Base-by-base conservation (phyloP, 2,113 vertebrate species). In the Actinemys pallida region DNA sequence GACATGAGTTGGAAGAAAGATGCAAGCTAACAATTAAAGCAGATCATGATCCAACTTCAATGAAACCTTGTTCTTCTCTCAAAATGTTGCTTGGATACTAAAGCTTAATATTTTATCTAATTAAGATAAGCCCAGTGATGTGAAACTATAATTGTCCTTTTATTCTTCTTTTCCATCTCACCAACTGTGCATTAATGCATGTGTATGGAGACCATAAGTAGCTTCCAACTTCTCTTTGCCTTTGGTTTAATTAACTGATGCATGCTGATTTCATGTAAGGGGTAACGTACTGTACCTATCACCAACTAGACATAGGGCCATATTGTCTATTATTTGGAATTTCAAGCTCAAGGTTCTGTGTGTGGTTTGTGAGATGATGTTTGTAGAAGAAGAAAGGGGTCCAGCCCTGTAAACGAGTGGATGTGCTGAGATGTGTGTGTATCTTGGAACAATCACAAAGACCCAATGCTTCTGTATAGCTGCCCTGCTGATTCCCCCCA, bases 101-200 rank as follows among this genome's bases (percentile, higher is more conserved):
- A 78, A 75, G 79, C 24, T 87, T 89, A 56, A 84, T 88, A 83
- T 10, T 35, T 3, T 81, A 69, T 69, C 45, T 80, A 45, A 53
- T 29, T 59, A 96, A 90, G 89, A 75, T 22, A 72, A 90, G 69
- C 53, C 27, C 62, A 79, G 11, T 52, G 4, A 79, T 75, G 79
- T 47, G 75, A 47, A 85, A 83, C 54, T 50, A 76, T 42, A 39
- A n/a, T 82, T 65, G 10, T 81, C 47, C 25, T 82, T 91, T 79
- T 62, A 78, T 14, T 86, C 42, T 94, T 47, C 25, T 93, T 84
- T 39, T 39, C 88, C 75, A 22, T 6, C 85, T 96, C 94, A 45
- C 52, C 80, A 53, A 72, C 79, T 78, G 42, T 47, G 45, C 42
- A 78, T 78, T 78, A 47, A 14, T 78, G 75, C 39, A n/a, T 56